Percentiles rank a stretch among this genome's conserved stretches.
Evolutionary conservation across 1,140 invertebrate species (phyloP).

Genomic region (Zaprionus inermis): DNA sequence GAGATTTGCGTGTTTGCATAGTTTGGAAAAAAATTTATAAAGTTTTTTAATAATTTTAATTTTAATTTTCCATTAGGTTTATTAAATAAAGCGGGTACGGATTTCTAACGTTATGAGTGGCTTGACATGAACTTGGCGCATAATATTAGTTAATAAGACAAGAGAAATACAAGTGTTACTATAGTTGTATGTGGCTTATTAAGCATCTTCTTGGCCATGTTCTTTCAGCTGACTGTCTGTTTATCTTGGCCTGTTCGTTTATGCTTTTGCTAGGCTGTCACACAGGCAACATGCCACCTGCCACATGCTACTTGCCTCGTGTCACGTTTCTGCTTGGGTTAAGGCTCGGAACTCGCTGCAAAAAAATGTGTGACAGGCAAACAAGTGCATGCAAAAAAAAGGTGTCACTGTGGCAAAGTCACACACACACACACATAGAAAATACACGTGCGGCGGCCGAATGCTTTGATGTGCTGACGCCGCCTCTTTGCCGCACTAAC

Average conservation of each 20-base stretch:
- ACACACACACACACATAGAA: slow-evolving; percentile 13
- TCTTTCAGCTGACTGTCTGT: not conserved
- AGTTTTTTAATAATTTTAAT: not conserved
- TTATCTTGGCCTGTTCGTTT: not conserved
- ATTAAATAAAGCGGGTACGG: too few species aligned
- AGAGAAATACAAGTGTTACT: too few species aligned
- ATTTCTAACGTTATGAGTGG: not conserved
- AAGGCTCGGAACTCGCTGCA: slow-evolving; percentile 8
- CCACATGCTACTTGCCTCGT: slow-evolving; percentile 9
- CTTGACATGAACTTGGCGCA: not conserved
- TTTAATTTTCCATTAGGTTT: not conserved
- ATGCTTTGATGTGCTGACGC: slow-evolving; percentile 52
- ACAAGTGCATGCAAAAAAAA: slow-evolving; percentile 38
- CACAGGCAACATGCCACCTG: slow-evolving; percentile 16
- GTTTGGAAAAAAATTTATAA: not conserved
- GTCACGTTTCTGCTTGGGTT: slow-evolving; percentile 12
- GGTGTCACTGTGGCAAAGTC: slow-evolving; percentile 50
- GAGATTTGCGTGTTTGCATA: not conserved
- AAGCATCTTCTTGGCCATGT: slow-evolving; percentile 2
- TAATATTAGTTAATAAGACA: too few species aligned
- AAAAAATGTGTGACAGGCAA: slow-evolving; percentile 34
- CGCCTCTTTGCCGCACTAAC: slow-evolving; percentile 24
- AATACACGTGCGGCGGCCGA: slow-evolving; percentile 19
- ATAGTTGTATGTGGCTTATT: not conserved
- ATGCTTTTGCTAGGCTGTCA: not conserved